Percentiles rank a stretch among this genome's conserved stretches.
phyloP scores from a whole-genome alignment of 2,113 vertebrate species.

The Muntiacus reevesi region DNA sequence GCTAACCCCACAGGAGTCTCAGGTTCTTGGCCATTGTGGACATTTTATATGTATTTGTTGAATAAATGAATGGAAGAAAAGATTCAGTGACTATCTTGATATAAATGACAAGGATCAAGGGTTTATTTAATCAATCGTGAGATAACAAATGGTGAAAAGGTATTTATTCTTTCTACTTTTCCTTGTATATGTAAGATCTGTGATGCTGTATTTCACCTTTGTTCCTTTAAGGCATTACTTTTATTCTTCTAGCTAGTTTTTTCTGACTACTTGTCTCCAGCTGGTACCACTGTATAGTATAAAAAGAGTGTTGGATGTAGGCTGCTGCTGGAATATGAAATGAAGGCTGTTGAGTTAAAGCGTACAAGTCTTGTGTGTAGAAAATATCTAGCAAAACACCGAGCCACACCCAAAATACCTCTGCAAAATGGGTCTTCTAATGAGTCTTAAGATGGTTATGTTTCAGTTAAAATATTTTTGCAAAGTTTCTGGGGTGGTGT shows the following conservation, averaged over 20 bases:
- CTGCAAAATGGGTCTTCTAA: background rate
- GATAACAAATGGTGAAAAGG: constrained; percentile 50
- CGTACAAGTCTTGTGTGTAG: background rate
- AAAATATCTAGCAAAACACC: background rate
- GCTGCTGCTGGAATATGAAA: background rate
- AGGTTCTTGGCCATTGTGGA: background rate
- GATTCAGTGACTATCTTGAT: constrained; percentile 45
- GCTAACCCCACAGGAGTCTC: background rate
- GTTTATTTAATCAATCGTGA: constrained; percentile 66
- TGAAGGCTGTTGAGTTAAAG: background rate
- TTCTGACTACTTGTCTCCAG: background rate
- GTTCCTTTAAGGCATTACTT: background rate
- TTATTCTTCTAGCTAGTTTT: background rate
- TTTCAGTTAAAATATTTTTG: background rate
- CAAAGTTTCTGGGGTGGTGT: background rate
- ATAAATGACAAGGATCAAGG: constrained; percentile 59
- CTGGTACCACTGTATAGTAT: background rate
- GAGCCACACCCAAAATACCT: background rate
- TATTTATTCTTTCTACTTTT: constrained; percentile 27
- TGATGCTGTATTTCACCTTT: constrained; percentile 40
- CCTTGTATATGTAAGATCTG: constrained; percentile 12
- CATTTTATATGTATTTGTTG: background rate
- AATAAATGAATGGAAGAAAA: background rate
- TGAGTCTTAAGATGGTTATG: background rate
- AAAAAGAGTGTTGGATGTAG: background rate